phyloP scores from a whole-genome alignment of 2,113 vertebrate genomes.

The Chinchilla lanigera region DNA sequence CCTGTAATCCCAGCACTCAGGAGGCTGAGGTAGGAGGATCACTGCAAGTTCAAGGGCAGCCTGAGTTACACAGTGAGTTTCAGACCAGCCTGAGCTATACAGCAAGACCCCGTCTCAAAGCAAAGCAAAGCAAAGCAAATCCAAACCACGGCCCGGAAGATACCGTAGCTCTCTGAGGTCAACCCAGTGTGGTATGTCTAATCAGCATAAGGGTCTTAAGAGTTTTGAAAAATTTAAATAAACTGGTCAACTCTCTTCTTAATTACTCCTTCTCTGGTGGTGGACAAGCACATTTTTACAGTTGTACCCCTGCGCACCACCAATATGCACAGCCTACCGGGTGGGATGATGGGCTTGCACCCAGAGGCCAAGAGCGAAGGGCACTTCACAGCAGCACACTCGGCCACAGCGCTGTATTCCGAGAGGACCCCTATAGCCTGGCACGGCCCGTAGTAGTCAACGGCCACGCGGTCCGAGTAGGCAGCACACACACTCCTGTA shows the following conservation, averaged over 20 bases:
- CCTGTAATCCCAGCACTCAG: background rate
- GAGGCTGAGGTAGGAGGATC: background rate
- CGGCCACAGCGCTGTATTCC: constrained; percentile 84
- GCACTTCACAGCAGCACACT: constrained; percentile 92
- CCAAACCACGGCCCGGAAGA: background rate
- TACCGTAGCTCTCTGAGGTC: background rate
- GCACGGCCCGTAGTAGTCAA: constrained; percentile 93
- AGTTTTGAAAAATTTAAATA: background rate
- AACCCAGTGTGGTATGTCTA: background rate
- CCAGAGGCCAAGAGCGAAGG: constrained; percentile 85
- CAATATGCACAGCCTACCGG: constrained; percentile 86
- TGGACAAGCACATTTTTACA: background rate
- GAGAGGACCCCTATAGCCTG: constrained; percentile 92
- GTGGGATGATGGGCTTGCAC: constrained; percentile 93
- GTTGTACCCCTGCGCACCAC: background rate
- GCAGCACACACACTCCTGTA: constrained; percentile 94
- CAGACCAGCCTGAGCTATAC: background rate
- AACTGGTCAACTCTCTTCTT: background rate
- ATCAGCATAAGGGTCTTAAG: background rate
- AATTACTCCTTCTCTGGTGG: background rate
- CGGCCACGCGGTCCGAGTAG: constrained; percentile 92
- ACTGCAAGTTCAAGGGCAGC: background rate
- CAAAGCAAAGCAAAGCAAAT: background rate
- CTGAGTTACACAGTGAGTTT: background rate
- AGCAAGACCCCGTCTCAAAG: background rate